phyloP scores from a whole-genome alignment of 2,888 invertebrate species.

The Chymomyza amoena region DNA sequence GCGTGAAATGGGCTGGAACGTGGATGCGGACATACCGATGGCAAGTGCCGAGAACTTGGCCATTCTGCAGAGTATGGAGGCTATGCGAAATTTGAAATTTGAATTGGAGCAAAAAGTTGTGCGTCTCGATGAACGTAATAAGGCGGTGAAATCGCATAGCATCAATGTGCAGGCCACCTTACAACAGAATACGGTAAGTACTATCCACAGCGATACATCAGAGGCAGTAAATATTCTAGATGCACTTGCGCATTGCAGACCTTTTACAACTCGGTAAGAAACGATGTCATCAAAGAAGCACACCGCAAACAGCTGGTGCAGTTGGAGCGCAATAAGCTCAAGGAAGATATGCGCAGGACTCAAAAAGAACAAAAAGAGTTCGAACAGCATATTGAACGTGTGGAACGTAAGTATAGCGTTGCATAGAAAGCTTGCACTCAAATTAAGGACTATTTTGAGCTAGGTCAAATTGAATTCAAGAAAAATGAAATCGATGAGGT shows the following conservation, averaged over 20 bases:
- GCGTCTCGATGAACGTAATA: conserved; percentile 77
- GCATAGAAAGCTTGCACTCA: not conserved
- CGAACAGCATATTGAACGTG: conserved; percentile 61
- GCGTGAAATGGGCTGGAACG: conserved; percentile 75
- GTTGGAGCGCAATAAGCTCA: conserved; percentile 77
- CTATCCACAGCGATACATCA: not conserved
- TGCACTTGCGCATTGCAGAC: conserved; percentile 81
- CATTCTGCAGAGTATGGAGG: conserved; percentile 78
- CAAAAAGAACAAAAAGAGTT: conserved; percentile 64
- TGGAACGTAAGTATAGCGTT: conserved; percentile 64
- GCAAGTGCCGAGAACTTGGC: conserved; percentile 85
- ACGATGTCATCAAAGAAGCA: conserved; percentile 84
- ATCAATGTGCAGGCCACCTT: conserved; percentile 80
- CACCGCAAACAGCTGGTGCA: conserved; percentile 78
- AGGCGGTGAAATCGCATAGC: conserved; percentile 79
- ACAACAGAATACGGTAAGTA: conserved; percentile 81
- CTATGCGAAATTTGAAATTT: conserved; percentile 79
- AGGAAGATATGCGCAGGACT: conserved; percentile 65
- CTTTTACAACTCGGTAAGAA: conserved; percentile 81
- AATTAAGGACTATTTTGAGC: not conserved
- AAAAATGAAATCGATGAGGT: conserved; percentile 83
- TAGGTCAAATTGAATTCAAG: conserved; percentile 80
- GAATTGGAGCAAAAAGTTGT: conserved; percentile 79
- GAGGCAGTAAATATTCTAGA: not conserved
- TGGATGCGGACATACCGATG: conserved; percentile 88